phyloP scores from a whole-genome alignment of 2,797 vertebrate genomes.

The Brachyalestes nurse region DNA sequence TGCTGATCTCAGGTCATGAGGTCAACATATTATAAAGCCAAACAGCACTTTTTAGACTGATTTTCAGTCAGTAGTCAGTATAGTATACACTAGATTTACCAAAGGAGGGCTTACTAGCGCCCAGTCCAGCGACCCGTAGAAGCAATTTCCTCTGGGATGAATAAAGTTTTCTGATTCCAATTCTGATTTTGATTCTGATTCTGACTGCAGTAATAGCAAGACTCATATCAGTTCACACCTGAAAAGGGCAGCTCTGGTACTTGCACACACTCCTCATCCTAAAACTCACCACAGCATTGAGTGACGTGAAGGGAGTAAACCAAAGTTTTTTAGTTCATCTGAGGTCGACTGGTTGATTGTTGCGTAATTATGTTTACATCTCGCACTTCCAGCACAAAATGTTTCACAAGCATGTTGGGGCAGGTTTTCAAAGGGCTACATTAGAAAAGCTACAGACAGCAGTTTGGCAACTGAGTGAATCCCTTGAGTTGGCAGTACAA shows the following conservation, averaged over 20 bases:
- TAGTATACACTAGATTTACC: neutral
- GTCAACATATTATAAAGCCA: conserved; percentile 4
- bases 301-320: conserved; percentile 1
- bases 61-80: neutral
- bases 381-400: conserved; percentile 22
- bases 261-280: neutral
- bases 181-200: neutral
- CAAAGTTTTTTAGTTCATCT: conserved; percentile 3
- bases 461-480: conserved; percentile 12
- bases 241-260: neutral
- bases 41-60: conserved; percentile 12
- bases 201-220: neutral
- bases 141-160: too few species aligned
- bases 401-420: conserved; percentile 44
- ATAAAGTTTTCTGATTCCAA: too few species aligned
- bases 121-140: neutral
- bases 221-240: neutral
- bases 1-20: conserved; percentile 45
- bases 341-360: conserved; percentile 34
- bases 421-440: conserved; percentile 38
- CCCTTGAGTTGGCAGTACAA: conserved; percentile 4
- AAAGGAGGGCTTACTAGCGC: neutral
- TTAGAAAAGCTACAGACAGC: conserved; percentile 4
- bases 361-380: conserved; percentile 50
- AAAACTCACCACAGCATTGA: neutral